These are phyloP conservation scores for Amblyornis subalaris DNA, from an alignment of 2,113 vertebrate species.

Conservation along the genomic window DNA sequence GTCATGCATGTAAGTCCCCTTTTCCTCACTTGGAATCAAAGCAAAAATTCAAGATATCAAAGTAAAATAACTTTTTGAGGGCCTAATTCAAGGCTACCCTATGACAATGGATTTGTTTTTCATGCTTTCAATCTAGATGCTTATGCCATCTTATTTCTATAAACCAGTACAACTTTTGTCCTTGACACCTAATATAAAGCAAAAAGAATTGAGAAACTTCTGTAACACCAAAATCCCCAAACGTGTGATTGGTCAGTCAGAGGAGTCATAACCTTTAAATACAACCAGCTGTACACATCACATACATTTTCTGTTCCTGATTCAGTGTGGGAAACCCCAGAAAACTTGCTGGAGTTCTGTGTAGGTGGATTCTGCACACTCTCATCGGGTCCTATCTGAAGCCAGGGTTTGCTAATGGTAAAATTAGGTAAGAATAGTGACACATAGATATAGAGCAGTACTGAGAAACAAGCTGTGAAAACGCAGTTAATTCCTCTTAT, in stretches of 20 bases:
- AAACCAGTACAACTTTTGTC: neutral
- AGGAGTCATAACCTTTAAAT: neutral
- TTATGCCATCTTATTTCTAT: neutral
- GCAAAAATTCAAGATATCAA: neutral
- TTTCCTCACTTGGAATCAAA: conserved; percentile 12
- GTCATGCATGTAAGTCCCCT: neutral
- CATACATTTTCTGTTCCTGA: neutral
- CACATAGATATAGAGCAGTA: neutral
- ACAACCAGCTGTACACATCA: neutral
- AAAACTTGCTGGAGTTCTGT: neutral
- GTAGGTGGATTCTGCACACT: neutral
- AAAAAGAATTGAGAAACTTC: neutral
- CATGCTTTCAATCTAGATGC: neutral
- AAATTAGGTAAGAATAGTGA: neutral
- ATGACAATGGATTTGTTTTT: neutral
- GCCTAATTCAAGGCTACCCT: neutral
- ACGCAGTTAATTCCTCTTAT: neutral
- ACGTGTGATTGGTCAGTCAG: neutral
- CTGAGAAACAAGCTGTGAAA: neutral
- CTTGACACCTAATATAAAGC: neutral
- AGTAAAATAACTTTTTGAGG: neutral
- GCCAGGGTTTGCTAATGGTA: neutral
- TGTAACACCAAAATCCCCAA: neutral
- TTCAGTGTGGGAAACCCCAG: neutral
- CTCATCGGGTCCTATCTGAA: neutral